Percentiles rank a stretch among this genome's conserved stretches.
Evolutionary conservation across 1,140 invertebrate genomes (phyloP).

Genomic region (Drosophila nigromelanica): DNA sequence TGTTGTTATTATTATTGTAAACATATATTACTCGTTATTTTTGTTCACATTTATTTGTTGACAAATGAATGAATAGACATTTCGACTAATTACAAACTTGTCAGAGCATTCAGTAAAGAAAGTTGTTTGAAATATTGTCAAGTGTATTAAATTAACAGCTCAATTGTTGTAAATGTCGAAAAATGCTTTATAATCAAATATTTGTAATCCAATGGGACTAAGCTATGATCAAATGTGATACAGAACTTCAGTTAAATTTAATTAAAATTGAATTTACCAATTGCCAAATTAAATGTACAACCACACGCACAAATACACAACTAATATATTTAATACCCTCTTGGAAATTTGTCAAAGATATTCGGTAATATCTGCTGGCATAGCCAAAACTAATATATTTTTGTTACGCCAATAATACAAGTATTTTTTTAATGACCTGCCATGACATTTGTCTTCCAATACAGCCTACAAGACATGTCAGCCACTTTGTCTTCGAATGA

Average conservation of each 20-base stretch:
- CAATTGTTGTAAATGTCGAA: conserved; percentile 11
- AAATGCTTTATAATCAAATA: conserved; percentile 18
- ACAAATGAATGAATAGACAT: background rate
- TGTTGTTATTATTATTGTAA: conserved; percentile 1
- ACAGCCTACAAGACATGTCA: too few species aligned
- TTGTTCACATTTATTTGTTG: background rate
- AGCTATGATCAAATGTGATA: conserved; percentile 36
- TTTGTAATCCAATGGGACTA: conserved; percentile 9
- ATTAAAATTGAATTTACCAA: conserved; percentile 49
- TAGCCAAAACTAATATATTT: too few species aligned
- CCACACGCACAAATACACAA: background rate
- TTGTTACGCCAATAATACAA: too few species aligned
- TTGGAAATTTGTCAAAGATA: background rate
- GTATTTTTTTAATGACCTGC: too few species aligned
- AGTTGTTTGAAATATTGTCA: conserved; percentile 15
- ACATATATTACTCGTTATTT: background rate
- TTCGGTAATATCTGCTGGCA: background rate
- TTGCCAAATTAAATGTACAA: conserved; percentile 33
- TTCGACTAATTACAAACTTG: conserved; percentile 27
- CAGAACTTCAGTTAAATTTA: conserved; percentile 43
- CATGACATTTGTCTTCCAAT: too few species aligned
- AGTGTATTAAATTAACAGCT: conserved; percentile 24
- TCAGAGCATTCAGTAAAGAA: conserved; percentile 16
- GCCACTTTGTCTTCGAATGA: too few species aligned
- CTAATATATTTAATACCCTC: conserved; percentile 17